Base-by-base conservation (phyloP, 2,113 vertebrate species). In the Plectropomus leopardus region DNA sequence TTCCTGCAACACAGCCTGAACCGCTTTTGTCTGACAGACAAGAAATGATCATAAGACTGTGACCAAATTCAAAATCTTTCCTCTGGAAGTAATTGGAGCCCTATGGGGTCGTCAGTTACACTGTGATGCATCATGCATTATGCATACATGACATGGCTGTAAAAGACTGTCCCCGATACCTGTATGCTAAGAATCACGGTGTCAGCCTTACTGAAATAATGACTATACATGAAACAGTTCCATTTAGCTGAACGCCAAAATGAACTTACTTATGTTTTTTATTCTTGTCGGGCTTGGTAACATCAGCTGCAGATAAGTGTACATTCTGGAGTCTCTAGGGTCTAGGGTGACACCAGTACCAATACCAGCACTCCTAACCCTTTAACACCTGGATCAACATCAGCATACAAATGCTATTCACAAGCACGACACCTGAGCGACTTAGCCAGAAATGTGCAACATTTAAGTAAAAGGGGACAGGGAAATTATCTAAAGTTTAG, bases 31-130 rank as follows among this genome's bases (percentile, higher is more conserved):
- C 64, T 80, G 68, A 83, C 61, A 70, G 58, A 86, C 68, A 83
- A 68, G 36, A 80, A 77, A 34, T 59, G 73, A 85, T 85, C 85
- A 82, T 47, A 75, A 72, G 53, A 76, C 61, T 75, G 64, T 75
- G 78, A 86, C 67, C 50, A 42, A 75, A 83, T 71, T 76, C 50
- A 68, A 80, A 89, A 80, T 26, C 60, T 57, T 42, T 48, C 45
- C 50, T 59, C 53, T 58, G 66, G 24, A 88, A 83, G 80, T 64
- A 70, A 82, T 47, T 78, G 47, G 36, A 69, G 45, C 26, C 45
- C 59, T 55, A 8, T 26, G 68, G 63, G 26, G 30, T 50, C 26
- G 30, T 80, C 17, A 42, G 57, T 68, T 75, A 30, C 69, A 24
- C 28, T 32, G 53, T 64, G 59, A 80, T 64, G 51, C 48, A 47